Percentiles rank a stretch among this genome's conserved stretches.
Conservation (phyloP, 2,113 vertebrate genomes). For the Dolichallabes microphthalmus region DNA sequence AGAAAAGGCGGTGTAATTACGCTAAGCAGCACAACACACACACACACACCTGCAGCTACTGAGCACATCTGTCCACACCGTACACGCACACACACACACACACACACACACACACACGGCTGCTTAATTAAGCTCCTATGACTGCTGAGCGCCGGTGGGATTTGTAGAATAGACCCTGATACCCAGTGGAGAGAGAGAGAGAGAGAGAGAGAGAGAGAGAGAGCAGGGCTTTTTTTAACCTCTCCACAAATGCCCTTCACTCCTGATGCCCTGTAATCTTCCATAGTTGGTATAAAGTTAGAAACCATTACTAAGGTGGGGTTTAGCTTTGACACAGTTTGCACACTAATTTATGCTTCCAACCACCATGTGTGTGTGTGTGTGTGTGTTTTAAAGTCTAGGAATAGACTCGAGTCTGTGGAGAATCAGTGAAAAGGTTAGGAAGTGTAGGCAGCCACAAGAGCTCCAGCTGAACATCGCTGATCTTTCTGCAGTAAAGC, state of each 20-base stretch:
- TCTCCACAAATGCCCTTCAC: not conserved
- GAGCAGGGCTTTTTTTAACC: constrained; percentile 7
- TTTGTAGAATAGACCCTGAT: constrained; percentile 15
- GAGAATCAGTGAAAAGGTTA: constrained; percentile 30
- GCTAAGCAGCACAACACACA: not conserved
- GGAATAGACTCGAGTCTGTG: constrained; percentile 4
- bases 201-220: not conserved
- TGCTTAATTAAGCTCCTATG: constrained; percentile 26
- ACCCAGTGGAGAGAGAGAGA: not conserved
- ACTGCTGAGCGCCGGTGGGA: not conserved
- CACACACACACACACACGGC: constrained; percentile 26
- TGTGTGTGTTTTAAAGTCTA: constrained; percentile 1
- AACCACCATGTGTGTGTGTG: not conserved
- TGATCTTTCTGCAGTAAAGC: constrained; percentile 15
- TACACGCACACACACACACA: not conserved
- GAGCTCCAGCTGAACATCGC: not conserved
- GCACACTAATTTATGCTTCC: constrained; percentile 22
- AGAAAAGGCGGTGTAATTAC: constrained; percentile 11
- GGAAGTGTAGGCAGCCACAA: constrained; percentile 12
- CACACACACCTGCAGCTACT: constrained; percentile 46
- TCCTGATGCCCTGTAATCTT: constrained; percentile 14
- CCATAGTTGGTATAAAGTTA: constrained; percentile 20
- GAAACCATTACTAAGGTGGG: constrained; percentile 20
- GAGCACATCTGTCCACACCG: constrained; percentile 38
- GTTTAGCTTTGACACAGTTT: constrained; percentile 26